Evolutionary conservation across 2,113 vertebrate genomes (phyloP), one percentile per base, ranked within the genome.

Genomic region (Morone saxatilis): DNA sequence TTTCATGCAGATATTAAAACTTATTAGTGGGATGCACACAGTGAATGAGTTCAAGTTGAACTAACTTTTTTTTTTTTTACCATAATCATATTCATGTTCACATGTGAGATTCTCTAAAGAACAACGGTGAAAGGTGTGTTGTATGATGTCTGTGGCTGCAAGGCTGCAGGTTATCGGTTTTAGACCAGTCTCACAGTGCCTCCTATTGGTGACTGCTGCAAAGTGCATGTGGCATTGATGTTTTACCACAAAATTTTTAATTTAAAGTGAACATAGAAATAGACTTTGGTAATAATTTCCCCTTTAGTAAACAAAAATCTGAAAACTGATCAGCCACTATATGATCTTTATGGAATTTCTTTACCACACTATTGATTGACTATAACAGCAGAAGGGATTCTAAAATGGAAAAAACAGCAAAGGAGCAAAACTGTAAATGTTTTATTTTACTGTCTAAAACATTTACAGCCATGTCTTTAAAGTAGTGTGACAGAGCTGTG

Each of bases 171-270:
- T 67, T 20, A 12, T 5, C 68, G 19, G 20, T 61, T 50, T 56
- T 63, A 77, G 22, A 88, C 68, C 62, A 83, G 87, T 90, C 84
- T 74, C 79, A 81, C 86, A 93, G 83, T 69, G 93, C 85, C 93
- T 86, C 86, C 94, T 77, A 70, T 50, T 89, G 95, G 91, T 66
- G 5, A 71, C 6, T 40, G 19, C 7, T 66, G 53, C 22, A 79
- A 81, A 86, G 40, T 84, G 75, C 87, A 84, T 0, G 2, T 25
- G 1, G 14, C 14, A 2, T 59, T 71, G 38, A 38, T 54, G 47
- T 36, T 43, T 60, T 31, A 25, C 38, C 11, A 6, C 74, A n/a
- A 50, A 41, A 62, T 63, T 31, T 60, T 68, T 17, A 1, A 41
- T 73, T 85, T n/a, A 41, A 54, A 73, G n/a, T 59, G 57, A 71